Conservation (phyloP, 1,140 invertebrate genomes). For the Diachasma alloeum region DNA sequence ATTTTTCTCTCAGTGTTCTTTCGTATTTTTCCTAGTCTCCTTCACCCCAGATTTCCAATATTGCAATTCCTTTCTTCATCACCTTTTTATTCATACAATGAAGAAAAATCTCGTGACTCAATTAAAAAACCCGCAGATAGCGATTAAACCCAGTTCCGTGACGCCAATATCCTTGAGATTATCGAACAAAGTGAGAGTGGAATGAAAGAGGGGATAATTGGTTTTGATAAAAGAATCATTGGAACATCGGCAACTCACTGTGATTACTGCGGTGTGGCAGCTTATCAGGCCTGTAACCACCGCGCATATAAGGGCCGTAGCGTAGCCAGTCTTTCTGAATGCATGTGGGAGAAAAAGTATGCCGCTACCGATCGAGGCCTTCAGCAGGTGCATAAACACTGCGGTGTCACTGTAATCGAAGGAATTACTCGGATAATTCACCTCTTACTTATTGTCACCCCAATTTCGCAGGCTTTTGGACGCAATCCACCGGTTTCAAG, state of each 20-base stretch:
- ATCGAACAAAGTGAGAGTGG: not conserved
- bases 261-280: slow-evolving; percentile 63
- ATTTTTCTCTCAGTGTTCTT: too few relatives aligned
- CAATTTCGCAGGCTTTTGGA: not conserved
- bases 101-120: not conserved
- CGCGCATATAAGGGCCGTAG: slow-evolving; percentile 60
- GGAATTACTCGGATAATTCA: not conserved
- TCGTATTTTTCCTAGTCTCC: too few relatives aligned
- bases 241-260: slow-evolving; percentile 51
- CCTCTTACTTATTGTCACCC: not conserved
- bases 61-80: not conserved
- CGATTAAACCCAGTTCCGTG: not conserved
- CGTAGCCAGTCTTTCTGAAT: slow-evolving; percentile 68
- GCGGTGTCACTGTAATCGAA: slow-evolving; percentile 52
- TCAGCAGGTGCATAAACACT: slow-evolving; percentile 65
- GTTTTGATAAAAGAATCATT: not conserved
- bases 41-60: not conserved
- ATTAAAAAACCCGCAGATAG: not conserved
- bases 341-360: slow-evolving; percentile 70
- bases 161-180: not conserved
- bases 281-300: slow-evolving; percentile 60
- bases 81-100: not conserved
- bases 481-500: not conserved
- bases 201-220: not conserved
- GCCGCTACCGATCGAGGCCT: slow-evolving; percentile 69